Conservation (phyloP, 2,113 vertebrate genomes). For the Alces alces region DNA sequence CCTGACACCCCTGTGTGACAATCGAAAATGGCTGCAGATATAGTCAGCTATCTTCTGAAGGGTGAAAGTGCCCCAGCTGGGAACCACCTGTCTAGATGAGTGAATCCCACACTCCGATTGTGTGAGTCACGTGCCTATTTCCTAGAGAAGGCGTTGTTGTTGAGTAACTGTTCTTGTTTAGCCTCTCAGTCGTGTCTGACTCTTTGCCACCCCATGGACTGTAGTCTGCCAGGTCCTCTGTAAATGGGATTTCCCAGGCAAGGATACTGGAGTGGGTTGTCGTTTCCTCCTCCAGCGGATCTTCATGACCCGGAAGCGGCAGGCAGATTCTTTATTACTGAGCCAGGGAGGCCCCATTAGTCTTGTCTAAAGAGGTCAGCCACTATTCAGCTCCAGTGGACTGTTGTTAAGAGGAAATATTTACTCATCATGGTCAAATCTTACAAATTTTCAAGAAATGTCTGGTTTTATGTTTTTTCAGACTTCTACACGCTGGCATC, state of each 20-base stretch:
- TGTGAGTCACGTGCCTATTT: accelerated
- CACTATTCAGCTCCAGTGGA: neutral
- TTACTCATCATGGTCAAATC: neutral
- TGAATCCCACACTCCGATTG: neutral
- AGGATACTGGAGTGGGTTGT: neutral
- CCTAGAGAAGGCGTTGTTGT: accelerated
- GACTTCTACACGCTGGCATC: neutral
- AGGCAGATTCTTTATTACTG: neutral
- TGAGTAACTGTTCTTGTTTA: accelerated
- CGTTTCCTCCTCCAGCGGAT: neutral
- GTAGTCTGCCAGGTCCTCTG: neutral
- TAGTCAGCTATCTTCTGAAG: neutral
- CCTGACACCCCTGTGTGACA: neutral
- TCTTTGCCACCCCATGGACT: neutral
- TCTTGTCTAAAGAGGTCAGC: no score
- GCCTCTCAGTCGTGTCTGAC: neutral
- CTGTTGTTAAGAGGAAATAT: neutral
- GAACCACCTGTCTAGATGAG: neutral
- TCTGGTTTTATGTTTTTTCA: neutral
- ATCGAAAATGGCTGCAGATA: neutral
- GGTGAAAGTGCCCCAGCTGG: neutral
- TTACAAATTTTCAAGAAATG: neutral
- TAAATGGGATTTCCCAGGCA: neutral
- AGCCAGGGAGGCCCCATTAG: neutral
- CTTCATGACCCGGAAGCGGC: neutral